A percentile compares a stretch with the other conserved stretches of the same genome.
These are phyloP conservation scores for Hypotaenidia philippensis DNA, from an alignment of 2,797 vertebrate genomes.

Conservation along the genomic window DNA sequence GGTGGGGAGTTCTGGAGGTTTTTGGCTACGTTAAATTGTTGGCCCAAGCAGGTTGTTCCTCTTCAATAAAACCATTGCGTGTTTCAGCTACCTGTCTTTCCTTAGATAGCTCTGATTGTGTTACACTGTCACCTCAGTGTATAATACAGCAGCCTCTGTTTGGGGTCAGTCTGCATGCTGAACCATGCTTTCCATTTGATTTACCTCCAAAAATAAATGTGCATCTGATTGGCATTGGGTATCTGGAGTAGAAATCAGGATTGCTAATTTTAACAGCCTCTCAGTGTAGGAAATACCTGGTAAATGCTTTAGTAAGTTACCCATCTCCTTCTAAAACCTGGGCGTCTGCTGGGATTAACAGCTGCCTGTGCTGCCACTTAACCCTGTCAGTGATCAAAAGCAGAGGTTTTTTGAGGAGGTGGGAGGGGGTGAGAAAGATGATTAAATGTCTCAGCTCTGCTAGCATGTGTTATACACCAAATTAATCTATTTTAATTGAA, in stretches of 20 bases:
- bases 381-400: not conserved
- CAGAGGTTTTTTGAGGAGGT: not conserved
- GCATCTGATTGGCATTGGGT: not conserved
- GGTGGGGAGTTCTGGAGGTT: not conserved
- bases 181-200: not conserved
- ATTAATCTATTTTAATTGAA: not conserved
- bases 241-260: not conserved
- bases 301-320: not conserved
- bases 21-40: not conserved
- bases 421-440: rapidly evolving
- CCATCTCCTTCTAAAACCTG: not conserved
- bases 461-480: not conserved
- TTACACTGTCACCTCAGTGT: not conserved
- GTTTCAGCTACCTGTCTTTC: not conserved
- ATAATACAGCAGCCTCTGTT: not conserved
- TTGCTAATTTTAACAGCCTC: not conserved
- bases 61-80: rapidly evolving
- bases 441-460: not conserved
- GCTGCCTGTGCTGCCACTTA: not conserved
- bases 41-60: not conserved
- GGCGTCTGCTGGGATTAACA: not conserved
- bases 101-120: not conserved
- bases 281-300: not conserved
- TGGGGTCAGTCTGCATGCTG: not conserved
- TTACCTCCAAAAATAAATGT: not conserved